These are phyloP conservation scores for Galeopterus variegatus DNA, from an alignment of 2,113 vertebrate genomes.

Conservation along the genomic window DNA sequence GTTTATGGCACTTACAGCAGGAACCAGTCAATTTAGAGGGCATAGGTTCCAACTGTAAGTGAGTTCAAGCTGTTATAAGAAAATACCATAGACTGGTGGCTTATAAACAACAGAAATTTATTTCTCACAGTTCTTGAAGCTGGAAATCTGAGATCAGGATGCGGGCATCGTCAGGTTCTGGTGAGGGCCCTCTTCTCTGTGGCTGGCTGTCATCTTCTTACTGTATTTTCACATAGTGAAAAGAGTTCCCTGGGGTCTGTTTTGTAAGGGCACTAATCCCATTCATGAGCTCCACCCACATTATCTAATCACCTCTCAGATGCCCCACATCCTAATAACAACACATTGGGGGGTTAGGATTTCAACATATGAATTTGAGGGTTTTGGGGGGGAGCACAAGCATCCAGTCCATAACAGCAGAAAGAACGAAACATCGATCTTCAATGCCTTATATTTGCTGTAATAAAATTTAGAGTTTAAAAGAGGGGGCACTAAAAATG, in stretches of 20 bases:
- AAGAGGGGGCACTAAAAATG: not conserved
- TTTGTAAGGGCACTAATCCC: not conserved
- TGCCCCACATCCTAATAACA: not conserved
- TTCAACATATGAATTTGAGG: not conserved
- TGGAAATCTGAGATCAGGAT: not conserved
- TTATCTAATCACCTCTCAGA: not conserved
- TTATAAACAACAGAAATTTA: conserved; percentile 1
- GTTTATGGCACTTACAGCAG: not conserved
- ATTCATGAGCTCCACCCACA: not conserved
- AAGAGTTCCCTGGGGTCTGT: not conserved
- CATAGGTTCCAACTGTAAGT: not conserved
- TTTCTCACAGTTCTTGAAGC: not conserved
- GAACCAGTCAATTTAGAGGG: not conserved
- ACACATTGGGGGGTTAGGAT: not conserved
- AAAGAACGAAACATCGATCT: not conserved
- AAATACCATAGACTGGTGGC: not conserved
- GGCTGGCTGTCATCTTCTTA: not conserved
- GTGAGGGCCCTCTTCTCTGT: not conserved
- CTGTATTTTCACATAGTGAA: not conserved
- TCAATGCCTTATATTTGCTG: conserved; percentile 11
- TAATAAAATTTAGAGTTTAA: conserved; percentile 16
- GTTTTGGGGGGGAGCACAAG: too few species aligned
- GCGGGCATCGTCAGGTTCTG: not conserved
- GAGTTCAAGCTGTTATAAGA: not conserved
- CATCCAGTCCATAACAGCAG: not conserved